phyloP scores from a whole-genome alignment of 1,140 invertebrate species.

The Trichonephila inaurata region DNA sequence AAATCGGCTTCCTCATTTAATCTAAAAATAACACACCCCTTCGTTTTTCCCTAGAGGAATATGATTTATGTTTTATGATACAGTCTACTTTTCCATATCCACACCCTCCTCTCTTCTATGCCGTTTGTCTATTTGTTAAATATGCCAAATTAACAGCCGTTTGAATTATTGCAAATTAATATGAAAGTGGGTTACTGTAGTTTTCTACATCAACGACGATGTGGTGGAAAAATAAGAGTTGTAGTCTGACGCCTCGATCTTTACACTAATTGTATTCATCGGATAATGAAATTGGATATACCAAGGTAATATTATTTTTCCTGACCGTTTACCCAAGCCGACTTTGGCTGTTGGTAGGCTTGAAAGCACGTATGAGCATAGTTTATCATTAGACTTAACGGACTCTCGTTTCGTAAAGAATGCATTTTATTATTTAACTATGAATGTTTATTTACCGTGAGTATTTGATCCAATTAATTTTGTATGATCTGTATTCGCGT shows the following conservation, averaged over 20 bases:
- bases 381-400: too few species aligned
- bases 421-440: too few species aligned
- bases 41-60: not conserved
- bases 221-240: constrained; percentile 25
- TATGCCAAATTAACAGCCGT: constrained; percentile 15
- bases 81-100: constrained; percentile 12
- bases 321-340: not conserved
- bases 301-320: not conserved
- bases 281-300: constrained; percentile 23
- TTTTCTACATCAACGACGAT: not conserved
- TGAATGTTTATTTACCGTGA: too few species aligned
- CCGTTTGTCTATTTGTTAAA: constrained; percentile 29
- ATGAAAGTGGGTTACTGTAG: constrained; percentile 34
- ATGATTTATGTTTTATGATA: constrained; percentile 65
- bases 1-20: constrained; percentile 73
- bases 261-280: constrained; percentile 1
- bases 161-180: constrained; percentile 15
- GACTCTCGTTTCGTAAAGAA: too few species aligned
- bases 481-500: too few species aligned
- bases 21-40: constrained; percentile 70
- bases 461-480: too few species aligned
- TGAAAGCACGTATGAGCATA: not conserved
- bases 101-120: constrained; percentile 41
- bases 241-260: not conserved
- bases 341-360: not conserved